These are phyloP conservation scores for Heliconius hortense DNA, from an alignment of 2,888 invertebrate genomes.

Conservation along the genomic window DNA sequence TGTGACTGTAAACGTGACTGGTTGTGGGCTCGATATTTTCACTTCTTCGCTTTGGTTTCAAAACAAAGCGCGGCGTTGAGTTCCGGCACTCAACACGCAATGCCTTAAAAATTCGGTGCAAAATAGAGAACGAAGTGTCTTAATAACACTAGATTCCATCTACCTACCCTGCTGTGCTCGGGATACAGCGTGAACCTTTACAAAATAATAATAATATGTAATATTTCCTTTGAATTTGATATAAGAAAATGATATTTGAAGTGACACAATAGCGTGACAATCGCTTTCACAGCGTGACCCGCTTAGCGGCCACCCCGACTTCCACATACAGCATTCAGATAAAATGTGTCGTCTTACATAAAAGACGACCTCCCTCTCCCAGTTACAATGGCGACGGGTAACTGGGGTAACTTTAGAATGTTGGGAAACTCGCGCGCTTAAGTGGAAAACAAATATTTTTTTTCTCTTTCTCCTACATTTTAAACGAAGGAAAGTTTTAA, in stretches of 20 bases:
- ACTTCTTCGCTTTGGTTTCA: no score
- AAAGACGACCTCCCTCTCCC: constrained; percentile 57
- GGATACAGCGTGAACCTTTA: no score
- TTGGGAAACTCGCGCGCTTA: constrained; percentile 17
- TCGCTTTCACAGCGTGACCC: constrained; percentile 32
- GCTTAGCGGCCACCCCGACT: constrained; percentile 29
- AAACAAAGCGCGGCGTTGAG: no score
- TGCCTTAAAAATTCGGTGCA: no score
- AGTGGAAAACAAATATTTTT: constrained; percentile 21
- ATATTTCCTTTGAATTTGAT: background rate
- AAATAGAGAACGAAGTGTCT: no score
- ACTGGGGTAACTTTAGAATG: constrained; percentile 38
- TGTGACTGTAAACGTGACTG: background rate
- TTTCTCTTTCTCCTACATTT: constrained; percentile 19
- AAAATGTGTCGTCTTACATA: constrained; percentile 49
- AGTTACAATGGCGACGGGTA: constrained; percentile 35
- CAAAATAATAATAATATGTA: background rate
- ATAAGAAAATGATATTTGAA: constrained; percentile 18
- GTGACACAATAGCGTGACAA: constrained; percentile 27
- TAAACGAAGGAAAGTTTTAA: constrained; percentile 12
- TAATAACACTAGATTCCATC: no score
- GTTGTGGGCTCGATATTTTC: no score
- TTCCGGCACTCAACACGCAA: no score
- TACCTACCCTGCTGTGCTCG: no score
- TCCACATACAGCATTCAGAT: constrained; percentile 41